Evolutionary conservation across 1,140 invertebrate species (phyloP), one percentile per base, ranked within the genome.

Genomic region (Cyclargus thomasi): DNA sequence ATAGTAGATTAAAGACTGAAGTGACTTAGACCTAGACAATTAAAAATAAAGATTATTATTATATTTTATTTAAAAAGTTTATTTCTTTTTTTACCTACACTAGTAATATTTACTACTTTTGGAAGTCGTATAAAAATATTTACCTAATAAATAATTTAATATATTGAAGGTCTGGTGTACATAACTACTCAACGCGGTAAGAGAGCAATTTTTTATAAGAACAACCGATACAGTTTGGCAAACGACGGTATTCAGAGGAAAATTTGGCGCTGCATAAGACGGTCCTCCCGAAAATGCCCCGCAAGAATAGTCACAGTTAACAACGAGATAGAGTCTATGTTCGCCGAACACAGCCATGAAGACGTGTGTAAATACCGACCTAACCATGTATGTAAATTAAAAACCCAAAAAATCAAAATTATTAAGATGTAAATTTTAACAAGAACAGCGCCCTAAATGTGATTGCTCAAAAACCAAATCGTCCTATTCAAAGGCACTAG

Each of bases 311-410:
- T 59, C 18, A 59, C 55, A 18, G 6, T 59, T 59, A 20, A 59
- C 17, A 20, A 21, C 18, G 21, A 17, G 18, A 59, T 59, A 20
- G 18, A 18, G 2, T 59, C 6, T 6, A 21, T 21, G 17, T 1
- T 65, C 10, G 21, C 14, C 22, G 53, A 69, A 22, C 63, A 69
- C 39, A 65, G 53, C 23, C 67, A 69, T 29, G 21, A 22, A 23
- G 39, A 53, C 23, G n/a, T 29, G 29, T 29, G 29, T 4, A 8
- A 11, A 11, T 8, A 11, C 39, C 5, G 14, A 47, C 0, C 14
- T 14, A 14, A 11, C 11, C 11, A 47, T 4, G 14, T 11, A 16
- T 29, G 29, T 29, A 29, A 29, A 29, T 29, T 29, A 29, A 29
- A 29, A 29, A 7, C 29, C 5, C 29, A 29, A 29, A 29, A 29